Evolutionary conservation across 2,797 vertebrate genomes (phyloP).

Genomic region (Takifugu ocellatus): DNA sequence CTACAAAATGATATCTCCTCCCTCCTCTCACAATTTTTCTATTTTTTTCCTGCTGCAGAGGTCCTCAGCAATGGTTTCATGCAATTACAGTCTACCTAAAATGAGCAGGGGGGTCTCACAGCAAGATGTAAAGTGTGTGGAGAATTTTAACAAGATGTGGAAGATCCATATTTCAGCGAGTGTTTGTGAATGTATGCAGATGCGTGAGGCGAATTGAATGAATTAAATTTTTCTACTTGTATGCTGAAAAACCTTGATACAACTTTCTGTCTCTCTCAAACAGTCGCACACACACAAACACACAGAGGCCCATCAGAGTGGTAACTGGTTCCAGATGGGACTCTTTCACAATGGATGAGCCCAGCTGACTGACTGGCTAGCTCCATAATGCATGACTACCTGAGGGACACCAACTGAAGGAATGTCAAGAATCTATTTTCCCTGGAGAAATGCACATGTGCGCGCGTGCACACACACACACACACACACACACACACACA

Average conservation of each 20-base stretch:
- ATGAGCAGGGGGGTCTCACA: conserved; percentile 48
- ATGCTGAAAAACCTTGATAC: conserved; percentile 19
- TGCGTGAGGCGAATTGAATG: conserved; percentile 31
- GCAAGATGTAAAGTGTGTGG: conserved; percentile 46
- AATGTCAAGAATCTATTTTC: conserved; percentile 66
- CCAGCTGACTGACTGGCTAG: conserved; percentile 65
- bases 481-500: conserved; percentile 23
- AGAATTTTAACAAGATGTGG: conserved; percentile 74
- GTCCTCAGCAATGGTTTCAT: conserved; percentile 65
- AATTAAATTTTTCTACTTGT: conserved; percentile 12
- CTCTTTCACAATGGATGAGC: conserved; percentile 65
- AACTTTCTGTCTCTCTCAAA: conserved; percentile 27
- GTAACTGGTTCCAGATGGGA: conserved; percentile 70
- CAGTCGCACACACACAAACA: conserved; percentile 15
- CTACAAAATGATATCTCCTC: conserved; percentile 52
- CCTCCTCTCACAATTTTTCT: conserved; percentile 35
- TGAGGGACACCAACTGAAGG: conserved; percentile 56
- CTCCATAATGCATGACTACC: conserved; percentile 61
- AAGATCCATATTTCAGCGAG: conserved; percentile 45
- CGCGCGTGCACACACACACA: conserved; percentile 23
- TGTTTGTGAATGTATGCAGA: background rate
- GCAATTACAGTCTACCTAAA: conserved; percentile 66
- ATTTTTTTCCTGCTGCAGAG: conserved; percentile 39
- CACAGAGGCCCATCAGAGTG: conserved; percentile 55
- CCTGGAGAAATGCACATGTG: conserved; percentile 35